Evolutionary conservation across 2,113 vertebrate species (phyloP), one percentile per base, ranked within the genome.

Genomic region (Takifugu flavidus): DNA sequence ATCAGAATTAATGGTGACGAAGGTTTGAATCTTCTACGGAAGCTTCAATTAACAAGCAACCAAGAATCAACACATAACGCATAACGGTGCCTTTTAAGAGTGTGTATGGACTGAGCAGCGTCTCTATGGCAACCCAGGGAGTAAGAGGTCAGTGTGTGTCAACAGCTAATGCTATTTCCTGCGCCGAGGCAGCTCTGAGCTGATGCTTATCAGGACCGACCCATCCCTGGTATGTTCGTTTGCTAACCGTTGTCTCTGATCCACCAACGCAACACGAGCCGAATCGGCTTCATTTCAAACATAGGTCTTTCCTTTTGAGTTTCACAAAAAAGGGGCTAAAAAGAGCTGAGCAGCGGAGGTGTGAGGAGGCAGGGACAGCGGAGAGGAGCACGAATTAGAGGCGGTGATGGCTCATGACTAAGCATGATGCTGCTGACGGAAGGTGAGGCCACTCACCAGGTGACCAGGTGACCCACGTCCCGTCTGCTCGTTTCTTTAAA

Each of bases 131-230:
- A 89, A 89, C 87, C 73, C 70, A 56, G 53, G 45, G 70, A 77
- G 64, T 14, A 55, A 69, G 70, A 80, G 77, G 77, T 83, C 80
- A 79, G 67, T 56, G 58, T 62, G 46, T 61, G 53, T 72, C 70
- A 64, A 69, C 64, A 69, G 83, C 61, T 90, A 88, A 90, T 89
- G 65, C 54, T 51, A 87, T 89, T 90, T 87, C 79, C 82, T 85
- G 69, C 77, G 56, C 82, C 65, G 79, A 79, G 76, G 79, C 70
- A 74, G 62, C 70, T 75, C 75, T 73, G 69, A 80, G 52, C 55
- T 58, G 79, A 89, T 87, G 59, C 49, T 55, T 86, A 88, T 88
- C 86, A 62, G 69, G 49, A 58, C 51, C 10, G 25, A 61, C 63
- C 56, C 64, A 60, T 67, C 59, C 71, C 62, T 59, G 57, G 47